These are phyloP conservation scores for Pangasius sanitwongsei DNA, from an alignment of 2,797 vertebrate species.

Conservation along the genomic window DNA sequence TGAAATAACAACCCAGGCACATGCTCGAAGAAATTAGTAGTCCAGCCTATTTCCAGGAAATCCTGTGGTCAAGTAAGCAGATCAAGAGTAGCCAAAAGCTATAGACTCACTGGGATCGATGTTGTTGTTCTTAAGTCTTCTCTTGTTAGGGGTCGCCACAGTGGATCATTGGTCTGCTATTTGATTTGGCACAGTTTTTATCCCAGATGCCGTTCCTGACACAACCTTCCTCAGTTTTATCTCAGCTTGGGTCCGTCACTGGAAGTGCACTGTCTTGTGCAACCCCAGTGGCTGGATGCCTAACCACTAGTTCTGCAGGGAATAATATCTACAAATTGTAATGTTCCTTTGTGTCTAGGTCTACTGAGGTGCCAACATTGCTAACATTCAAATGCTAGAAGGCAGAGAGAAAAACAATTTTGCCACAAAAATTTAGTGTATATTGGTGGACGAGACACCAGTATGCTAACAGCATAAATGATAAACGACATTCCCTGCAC, in stretches of 20 bases:
- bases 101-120: not conserved
- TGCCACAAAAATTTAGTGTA: not conserved
- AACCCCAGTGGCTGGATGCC: too few relatives aligned
- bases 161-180: too few relatives aligned
- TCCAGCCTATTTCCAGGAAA: not conserved
- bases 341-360: not conserved
- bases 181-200: too few relatives aligned
- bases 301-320: too few relatives aligned
- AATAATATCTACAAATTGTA: not conserved
- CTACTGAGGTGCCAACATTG: not conserved
- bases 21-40: not conserved
- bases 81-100: not conserved
- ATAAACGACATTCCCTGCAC: not conserved
- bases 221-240: too few relatives aligned
- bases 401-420: not conserved
- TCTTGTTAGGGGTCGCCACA: too few relatives aligned
- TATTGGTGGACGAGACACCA: not conserved
- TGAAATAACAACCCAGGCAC: not conserved
- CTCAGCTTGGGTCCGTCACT: too few relatives aligned
- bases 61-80: not conserved
- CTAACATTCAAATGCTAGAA: not conserved
- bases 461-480: not conserved
- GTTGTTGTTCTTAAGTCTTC: too few relatives aligned
- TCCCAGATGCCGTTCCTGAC: too few relatives aligned
- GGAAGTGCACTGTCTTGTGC: too few relatives aligned